phyloP scores from a whole-genome alignment of 2,113 vertebrate species.

The Apteryx mantelli region DNA sequence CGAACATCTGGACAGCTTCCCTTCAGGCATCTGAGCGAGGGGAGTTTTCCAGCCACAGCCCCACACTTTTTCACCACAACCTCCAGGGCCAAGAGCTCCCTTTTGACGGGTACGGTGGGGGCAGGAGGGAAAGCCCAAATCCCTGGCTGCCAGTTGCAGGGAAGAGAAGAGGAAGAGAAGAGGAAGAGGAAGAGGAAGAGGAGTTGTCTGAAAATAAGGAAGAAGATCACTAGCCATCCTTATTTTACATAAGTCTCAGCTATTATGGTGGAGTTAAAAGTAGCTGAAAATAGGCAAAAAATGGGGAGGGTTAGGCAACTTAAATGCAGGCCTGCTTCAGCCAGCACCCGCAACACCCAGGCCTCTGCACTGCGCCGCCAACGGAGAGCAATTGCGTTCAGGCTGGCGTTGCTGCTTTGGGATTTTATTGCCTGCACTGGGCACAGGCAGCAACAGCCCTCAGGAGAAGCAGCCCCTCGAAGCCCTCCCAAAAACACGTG shows the following conservation, averaged over 20 bases:
- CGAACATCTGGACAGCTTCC: neutral
- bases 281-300: neutral
- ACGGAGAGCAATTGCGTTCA: neutral
- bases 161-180: neutral
- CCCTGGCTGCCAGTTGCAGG: neutral
- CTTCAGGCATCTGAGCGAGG: neutral
- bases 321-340: neutral
- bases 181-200: too few species aligned
- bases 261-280: neutral
- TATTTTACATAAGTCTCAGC: neutral
- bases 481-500: neutral
- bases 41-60: constrained; percentile 44
- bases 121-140: neutral
- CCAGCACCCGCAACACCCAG: neutral
- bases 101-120: neutral
- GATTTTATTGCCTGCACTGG: neutral
- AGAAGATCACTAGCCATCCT: neutral
- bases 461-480: rapidly evolving
- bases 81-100: neutral
- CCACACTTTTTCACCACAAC: neutral
- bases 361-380: neutral
- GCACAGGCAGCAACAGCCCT: neutral
- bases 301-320: rapidly evolving
- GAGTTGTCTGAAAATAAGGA: neutral
- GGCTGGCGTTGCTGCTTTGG: neutral